These are phyloP conservation scores for Charanyca ferruginea DNA, from an alignment of 2,888 invertebrate genomes.

Conservation along the genomic window DNA sequence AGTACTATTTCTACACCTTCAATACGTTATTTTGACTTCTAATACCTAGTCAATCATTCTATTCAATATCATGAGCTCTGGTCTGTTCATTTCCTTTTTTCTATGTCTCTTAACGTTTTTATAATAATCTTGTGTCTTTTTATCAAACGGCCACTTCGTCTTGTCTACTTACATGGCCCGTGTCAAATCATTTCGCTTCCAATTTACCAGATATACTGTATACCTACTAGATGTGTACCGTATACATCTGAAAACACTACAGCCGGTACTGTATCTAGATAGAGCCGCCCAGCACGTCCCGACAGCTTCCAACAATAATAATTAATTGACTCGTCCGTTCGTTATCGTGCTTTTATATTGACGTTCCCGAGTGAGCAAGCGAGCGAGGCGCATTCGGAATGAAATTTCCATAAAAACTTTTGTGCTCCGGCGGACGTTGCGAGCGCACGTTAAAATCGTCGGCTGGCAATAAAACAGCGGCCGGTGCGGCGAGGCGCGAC, in stretches of 20 bases:
- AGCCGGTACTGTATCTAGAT: slow-evolving; percentile 80
- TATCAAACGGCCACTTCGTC: slow-evolving; percentile 12
- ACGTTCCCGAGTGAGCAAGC: slow-evolving; percentile 89
- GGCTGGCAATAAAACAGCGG: slow-evolving; percentile 91
- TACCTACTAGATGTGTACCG: neutral
- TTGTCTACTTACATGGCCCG: slow-evolving; percentile 19
- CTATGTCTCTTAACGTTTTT: neutral
- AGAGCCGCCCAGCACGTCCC: slow-evolving; percentile 83
- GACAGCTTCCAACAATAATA: slow-evolving; percentile 90
- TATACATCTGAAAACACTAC: slow-evolving; percentile 67
- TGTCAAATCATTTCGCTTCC: slow-evolving; percentile 45
- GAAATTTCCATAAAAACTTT: slow-evolving; percentile 92
- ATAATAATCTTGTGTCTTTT: slow-evolving; percentile 14
- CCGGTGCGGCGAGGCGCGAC: slow-evolving; percentile 90
- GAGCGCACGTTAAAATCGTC: slow-evolving; percentile 91
- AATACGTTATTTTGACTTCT: neutral
- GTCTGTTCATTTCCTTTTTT: neutral
- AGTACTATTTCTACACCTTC: neutral
- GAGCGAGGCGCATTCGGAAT: slow-evolving; percentile 90
- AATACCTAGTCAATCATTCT: neutral
- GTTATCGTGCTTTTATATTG: slow-evolving; percentile 91
- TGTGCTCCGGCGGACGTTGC: slow-evolving; percentile 91
- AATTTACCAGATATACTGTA: slow-evolving; percentile 45
- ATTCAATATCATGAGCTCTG: slow-evolving; percentile 1
- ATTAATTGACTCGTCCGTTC: slow-evolving; percentile 91